Percentiles rank a stretch among this genome's conserved stretches.
These are phyloP conservation scores for Drosophila persimilis DNA, from an alignment of 1,140 invertebrate species.

Conservation along the genomic window DNA sequence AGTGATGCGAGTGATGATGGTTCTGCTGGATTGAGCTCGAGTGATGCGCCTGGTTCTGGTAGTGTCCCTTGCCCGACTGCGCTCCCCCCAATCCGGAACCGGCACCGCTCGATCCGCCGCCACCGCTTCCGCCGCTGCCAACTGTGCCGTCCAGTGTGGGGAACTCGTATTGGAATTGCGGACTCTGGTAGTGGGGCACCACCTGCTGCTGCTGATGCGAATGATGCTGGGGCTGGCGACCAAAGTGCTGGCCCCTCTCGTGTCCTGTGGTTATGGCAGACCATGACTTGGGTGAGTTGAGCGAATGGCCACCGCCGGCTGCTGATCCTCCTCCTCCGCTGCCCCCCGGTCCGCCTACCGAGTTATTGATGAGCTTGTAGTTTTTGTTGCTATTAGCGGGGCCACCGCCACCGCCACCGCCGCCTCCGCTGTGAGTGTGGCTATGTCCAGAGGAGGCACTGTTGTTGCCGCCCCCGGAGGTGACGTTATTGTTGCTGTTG, in stretches of 20 bases:
- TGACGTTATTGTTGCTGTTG: conserved; percentile 34
- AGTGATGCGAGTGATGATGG: conserved; percentile 53
- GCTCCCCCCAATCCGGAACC: conserved; percentile 23
- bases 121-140: conserved; percentile 71
- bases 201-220: conserved; percentile 55
- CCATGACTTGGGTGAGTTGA: conserved; percentile 80
- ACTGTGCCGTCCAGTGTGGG: conserved; percentile 88
- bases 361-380: conserved; percentile 77
- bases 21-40: conserved; percentile 58
- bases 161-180: conserved; percentile 93
- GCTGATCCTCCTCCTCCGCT: conserved; percentile 18
- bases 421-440: too few relatives aligned
- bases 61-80: conserved; percentile 38
- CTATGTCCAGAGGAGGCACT: conserved; percentile 9
- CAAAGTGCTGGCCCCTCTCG: conserved; percentile 55
- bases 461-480: conserved; percentile 33
- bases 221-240: conserved; percentile 27
- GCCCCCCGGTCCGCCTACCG: conserved; percentile 34
- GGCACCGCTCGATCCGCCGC: conserved; percentile 42
- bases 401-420: conserved; percentile 14
- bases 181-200: conserved; percentile 82
- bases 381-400: conserved; percentile 59
- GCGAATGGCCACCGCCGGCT: conserved; percentile 46
- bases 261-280: conserved; percentile 81
- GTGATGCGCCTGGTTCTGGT: conserved; percentile 58